These are phyloP conservation scores for Rhea americana DNA, from an alignment of 2,113 vertebrate species.

Conservation along the genomic window DNA sequence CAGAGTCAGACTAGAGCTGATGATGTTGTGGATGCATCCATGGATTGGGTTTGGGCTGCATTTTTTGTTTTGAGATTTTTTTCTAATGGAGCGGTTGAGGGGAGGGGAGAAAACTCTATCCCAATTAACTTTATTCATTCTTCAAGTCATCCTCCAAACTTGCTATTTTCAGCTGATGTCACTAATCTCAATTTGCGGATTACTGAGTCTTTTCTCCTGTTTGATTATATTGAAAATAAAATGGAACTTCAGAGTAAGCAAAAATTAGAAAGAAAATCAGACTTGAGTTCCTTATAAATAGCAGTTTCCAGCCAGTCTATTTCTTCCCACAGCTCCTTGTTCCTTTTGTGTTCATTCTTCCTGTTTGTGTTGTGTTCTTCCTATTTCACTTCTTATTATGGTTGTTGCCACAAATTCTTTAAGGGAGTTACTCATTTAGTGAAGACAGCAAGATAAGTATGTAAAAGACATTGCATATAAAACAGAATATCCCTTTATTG, in stretches of 20 bases:
- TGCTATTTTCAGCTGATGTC: background rate
- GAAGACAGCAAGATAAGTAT: slow-evolving; percentile 2
- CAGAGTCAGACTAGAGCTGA: background rate
- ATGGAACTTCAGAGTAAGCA: background rate
- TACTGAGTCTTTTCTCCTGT: background rate
- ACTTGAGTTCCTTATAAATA: background rate
- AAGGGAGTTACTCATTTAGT: slow-evolving; percentile 50
- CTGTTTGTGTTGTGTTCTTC: slow-evolving; percentile 7
- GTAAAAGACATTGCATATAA: background rate
- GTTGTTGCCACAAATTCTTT: slow-evolving; percentile 8
- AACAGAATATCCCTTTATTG: slow-evolving; percentile 26
- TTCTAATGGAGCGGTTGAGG: background rate
- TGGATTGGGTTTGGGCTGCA: background rate
- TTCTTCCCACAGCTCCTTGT: background rate
- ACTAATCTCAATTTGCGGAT: background rate
- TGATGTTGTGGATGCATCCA: background rate
- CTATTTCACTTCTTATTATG: background rate
- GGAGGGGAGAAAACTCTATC: background rate
- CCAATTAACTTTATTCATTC: background rate
- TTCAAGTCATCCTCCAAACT: slow-evolving; percentile 4
- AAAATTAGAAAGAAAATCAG: background rate
- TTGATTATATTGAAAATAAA: background rate
- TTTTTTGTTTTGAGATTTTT: background rate
- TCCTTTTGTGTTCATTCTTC: background rate
- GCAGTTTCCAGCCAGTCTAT: background rate